Base-by-base conservation (phyloP, 2,797 vertebrate species). In the Crax fasciolata region DNA sequence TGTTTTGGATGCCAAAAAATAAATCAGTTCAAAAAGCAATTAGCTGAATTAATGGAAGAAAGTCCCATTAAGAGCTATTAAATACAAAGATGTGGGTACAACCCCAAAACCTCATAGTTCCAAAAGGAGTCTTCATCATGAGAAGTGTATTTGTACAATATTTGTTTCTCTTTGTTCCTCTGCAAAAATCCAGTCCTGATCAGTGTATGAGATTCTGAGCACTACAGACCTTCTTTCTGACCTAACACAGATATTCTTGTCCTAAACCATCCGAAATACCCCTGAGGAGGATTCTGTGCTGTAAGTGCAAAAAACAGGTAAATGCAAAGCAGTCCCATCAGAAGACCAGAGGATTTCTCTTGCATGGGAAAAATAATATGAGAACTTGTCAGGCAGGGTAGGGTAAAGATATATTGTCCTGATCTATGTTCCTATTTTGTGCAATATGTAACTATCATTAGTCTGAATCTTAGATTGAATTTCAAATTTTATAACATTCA, bases 11-110 rank as follows among this genome's bases (percentile, higher is more conserved):
- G 84, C 82, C 87, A 93, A 96, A 89, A 74, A 77, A 94, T 75
- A 93, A 93, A 95, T 93, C 76, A 68, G 27, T 83, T 94, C 61
- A 85, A 88, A 93, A 91, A 86, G 65, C 79, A 92, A 94, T 94
- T 93, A 96, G 25, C 46, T 86, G 70, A 94, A 74, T 0, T 18
- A 81, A 81, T 78, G 76, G 49, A 90, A 94, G 44, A 78, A 92
- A 94, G 18, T 49, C 35, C 51, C 62, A 88, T 94, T 92, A 86
- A 87, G n/a, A 54, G 11, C 68, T 85, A 80, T 89, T 91, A 95
- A 91, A 58, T 48, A 54, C 49, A 93, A 43, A 30, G 23, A 35
- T 86, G 66, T 70, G 68, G 65, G 58, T 78, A 81, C 13, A 82
- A 20, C 12, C 13, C 24, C 65, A 87, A 92, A 85, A 12, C 32